These are phyloP conservation scores for Agrochola lota DNA, from an alignment of 2,888 invertebrate species.

Conservation along the genomic window DNA sequence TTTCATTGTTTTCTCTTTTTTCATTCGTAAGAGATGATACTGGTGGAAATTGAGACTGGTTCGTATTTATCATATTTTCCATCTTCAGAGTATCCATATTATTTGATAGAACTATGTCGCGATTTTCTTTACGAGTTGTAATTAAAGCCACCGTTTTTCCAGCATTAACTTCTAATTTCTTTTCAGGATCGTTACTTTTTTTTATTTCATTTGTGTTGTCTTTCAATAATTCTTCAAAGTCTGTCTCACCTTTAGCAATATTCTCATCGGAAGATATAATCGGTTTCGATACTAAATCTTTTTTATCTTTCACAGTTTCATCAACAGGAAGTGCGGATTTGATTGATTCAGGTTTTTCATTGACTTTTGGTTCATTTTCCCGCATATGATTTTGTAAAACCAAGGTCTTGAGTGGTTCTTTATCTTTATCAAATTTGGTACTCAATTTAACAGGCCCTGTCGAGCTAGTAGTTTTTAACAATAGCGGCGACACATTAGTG, in stretches of 20 bases:
- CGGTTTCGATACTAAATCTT: slow-evolving; percentile 65
- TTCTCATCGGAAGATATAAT: slow-evolving; percentile 65
- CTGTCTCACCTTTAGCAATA: slow-evolving; percentile 84
- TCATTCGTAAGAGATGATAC: slow-evolving; percentile 35
- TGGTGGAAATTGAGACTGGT: slow-evolving; percentile 22
- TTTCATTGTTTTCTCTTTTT: slow-evolving; percentile 40
- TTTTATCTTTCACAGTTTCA: slow-evolving; percentile 69
- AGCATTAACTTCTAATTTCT: slow-evolving; percentile 85
- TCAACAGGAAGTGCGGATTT: slow-evolving; percentile 53
- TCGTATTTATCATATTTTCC: slow-evolving; percentile 39
- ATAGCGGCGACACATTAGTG: slow-evolving; percentile 83
- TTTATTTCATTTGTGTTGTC: slow-evolving; percentile 89
- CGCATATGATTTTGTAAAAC: slow-evolving; percentile 66
- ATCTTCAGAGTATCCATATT: slow-evolving; percentile 59
- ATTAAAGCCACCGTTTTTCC: slow-evolving; percentile 81
- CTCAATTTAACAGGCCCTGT: slow-evolving; percentile 76
- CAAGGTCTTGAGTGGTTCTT: slow-evolving; percentile 61
- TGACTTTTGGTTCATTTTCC: slow-evolving; percentile 57
- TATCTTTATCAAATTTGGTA: slow-evolving; percentile 76
- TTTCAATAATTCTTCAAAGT: slow-evolving; percentile 88
- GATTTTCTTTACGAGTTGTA: slow-evolving; percentile 64
- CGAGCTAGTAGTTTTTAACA: slow-evolving; percentile 78
- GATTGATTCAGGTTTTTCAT: slow-evolving; percentile 51
- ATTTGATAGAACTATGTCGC: slow-evolving; percentile 64
- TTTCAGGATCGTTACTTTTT: slow-evolving; percentile 84